A percentile compares a stretch with the other conserved stretches of the same genome.
These are phyloP conservation scores for Xerus rutilus DNA, from an alignment of 2,797 vertebrate species.

Conservation along the genomic window DNA sequence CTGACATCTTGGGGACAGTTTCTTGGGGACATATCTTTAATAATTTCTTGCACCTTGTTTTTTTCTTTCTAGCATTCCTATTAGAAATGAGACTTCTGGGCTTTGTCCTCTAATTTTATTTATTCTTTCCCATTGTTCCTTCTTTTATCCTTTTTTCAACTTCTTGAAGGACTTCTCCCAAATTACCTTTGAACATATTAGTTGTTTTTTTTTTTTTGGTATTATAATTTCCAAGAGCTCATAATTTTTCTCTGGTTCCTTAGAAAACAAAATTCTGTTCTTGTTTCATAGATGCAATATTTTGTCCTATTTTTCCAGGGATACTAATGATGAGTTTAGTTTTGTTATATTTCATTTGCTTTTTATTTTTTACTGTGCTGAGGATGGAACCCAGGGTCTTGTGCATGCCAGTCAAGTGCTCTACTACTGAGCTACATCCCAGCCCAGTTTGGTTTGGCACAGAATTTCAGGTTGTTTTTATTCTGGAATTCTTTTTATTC, in stretches of 20 bases:
- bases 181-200: not conserved
- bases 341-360: not conserved
- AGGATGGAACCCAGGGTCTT: no score
- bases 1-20: not conserved
- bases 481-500: no score
- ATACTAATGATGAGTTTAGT: not conserved
- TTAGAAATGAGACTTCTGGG: not conserved
- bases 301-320: not conserved
- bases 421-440: not conserved
- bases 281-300: not conserved
- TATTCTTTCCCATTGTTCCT: not conserved
- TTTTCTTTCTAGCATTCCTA: not conserved
- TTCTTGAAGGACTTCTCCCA: not conserved
- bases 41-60: not conserved
- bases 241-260: not conserved
- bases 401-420: not conserved
- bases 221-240: not conserved
- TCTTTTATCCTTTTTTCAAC: not conserved
- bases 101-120: not conserved
- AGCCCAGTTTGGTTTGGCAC: no score
- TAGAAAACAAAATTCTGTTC: constrained; percentile 14
- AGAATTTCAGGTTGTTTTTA: no score
- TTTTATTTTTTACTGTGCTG: not conserved
- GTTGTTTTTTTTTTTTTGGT: not conserved
- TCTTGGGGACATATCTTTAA: not conserved